phyloP scores from a whole-genome alignment of 1,140 invertebrate species.

The Cherax destructor region DNA sequence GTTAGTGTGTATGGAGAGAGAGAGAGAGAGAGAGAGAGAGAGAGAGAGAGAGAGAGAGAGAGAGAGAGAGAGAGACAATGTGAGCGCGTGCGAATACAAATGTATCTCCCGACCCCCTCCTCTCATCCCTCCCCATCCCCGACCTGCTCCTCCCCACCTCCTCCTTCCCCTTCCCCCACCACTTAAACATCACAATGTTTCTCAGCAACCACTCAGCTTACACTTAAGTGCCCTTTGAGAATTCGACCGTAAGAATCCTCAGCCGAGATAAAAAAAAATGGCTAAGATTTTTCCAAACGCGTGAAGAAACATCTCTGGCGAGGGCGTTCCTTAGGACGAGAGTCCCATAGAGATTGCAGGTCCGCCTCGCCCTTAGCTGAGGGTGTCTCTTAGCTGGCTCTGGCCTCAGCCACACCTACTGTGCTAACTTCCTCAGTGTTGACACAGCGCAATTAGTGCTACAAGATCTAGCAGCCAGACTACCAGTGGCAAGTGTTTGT shows the following conservation, averaged over 20 bases:
- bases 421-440: constrained; percentile 22
- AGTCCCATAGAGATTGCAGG: not conserved
- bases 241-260: constrained; percentile 37
- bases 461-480: constrained; percentile 1
- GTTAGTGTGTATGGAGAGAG: too few species aligned
- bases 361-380: not conserved
- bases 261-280: constrained; percentile 11
- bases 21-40: too few species aligned
- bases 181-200: not conserved
- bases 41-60: too few species aligned
- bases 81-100: too few species aligned
- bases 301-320: not conserved
- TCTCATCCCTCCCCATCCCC: not conserved
- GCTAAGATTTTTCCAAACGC: not conserved
- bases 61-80: too few species aligned
- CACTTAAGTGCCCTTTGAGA: constrained; percentile 4
- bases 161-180: not conserved
- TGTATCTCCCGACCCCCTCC: not conserved
- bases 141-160: not conserved
- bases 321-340: not conserved
- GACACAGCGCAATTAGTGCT: constrained; percentile 46
- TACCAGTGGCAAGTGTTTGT: not conserved
- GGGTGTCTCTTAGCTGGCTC: not conserved
- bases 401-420: not conserved
- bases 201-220: not conserved